Evolutionary conservation across 30 jellyfish, hydroid and myxozoan genomes (phyloP).

Genomic region (Aurelia coerulea): DNA sequence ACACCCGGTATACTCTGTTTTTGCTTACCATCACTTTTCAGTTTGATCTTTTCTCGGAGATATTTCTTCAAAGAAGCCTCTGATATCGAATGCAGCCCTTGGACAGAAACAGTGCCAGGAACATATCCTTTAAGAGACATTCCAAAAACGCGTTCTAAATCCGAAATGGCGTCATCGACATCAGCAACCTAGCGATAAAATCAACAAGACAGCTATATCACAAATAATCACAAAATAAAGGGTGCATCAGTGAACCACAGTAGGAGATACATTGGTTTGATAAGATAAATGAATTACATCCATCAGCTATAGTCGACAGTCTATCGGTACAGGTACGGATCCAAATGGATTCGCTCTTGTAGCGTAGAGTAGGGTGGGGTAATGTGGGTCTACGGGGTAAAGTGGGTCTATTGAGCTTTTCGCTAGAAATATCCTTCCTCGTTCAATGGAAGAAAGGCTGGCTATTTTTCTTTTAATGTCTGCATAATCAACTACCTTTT

Average conservation of each 20-base stretch:
- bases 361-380: no score
- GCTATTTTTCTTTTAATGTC: no score
- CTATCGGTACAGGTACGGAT: no score
- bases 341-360: no score
- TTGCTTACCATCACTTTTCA: conserved; percentile 45
- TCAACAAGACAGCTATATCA: background rate
- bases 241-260: background rate
- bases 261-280: background rate
- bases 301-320: no score
- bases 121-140: conserved; percentile 51
- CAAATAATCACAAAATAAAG: background rate
- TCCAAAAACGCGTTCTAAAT: conserved; percentile 53
- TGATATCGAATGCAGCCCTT: conserved; percentile 64
- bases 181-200: conserved; percentile 60
- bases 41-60: conserved; percentile 42
- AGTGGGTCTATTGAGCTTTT: no score
- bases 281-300: no score
- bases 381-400: no score
- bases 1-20: no score
- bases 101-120: conserved; percentile 87
- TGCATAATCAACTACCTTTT: no score
- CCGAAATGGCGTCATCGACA: conserved; percentile 61
- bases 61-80: conserved; percentile 69
- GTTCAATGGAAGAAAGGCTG: no score
- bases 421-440: no score